phyloP scores from a whole-genome alignment of 2,797 vertebrate species.

The Astyanax mexicanus region DNA sequence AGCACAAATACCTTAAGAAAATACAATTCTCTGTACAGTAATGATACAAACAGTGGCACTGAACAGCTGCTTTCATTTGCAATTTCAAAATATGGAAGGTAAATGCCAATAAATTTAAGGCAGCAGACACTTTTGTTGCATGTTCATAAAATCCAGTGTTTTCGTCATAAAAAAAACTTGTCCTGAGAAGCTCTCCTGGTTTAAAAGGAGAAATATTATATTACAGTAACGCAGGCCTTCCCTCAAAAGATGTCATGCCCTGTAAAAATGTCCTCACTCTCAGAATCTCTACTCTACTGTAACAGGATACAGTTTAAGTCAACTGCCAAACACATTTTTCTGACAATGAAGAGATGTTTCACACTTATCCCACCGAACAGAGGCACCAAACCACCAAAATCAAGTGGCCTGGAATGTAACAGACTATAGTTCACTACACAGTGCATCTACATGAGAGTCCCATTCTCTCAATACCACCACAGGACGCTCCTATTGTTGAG shows the following conservation, averaged over 20 bases:
- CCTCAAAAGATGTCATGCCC: background rate
- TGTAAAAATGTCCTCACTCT: background rate
- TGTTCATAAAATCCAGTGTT: background rate
- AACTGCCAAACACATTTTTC: background rate
- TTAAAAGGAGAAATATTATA: constrained; percentile 1
- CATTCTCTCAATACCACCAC: background rate
- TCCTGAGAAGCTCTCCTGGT: background rate
- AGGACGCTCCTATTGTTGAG: background rate
- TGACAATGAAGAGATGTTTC: background rate
- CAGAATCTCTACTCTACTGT: background rate
- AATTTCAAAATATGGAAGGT: background rate
- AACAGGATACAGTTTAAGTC: background rate
- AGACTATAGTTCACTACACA: background rate
- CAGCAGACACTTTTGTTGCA: background rate
- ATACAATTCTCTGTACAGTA: background rate
- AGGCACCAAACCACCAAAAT: background rate
- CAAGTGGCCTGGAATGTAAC: background rate
- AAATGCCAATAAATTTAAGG: background rate
- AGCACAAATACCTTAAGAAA: background rate
- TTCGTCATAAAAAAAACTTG: background rate
- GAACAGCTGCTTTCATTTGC: too few species aligned
- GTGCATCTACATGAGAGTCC: background rate
- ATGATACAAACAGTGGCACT: background rate
- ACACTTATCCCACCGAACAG: background rate
- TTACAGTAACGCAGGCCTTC: background rate